Evolutionary conservation across 2,888 invertebrate species (phyloP).

Genomic region (Cantharis lateralis): DNA sequence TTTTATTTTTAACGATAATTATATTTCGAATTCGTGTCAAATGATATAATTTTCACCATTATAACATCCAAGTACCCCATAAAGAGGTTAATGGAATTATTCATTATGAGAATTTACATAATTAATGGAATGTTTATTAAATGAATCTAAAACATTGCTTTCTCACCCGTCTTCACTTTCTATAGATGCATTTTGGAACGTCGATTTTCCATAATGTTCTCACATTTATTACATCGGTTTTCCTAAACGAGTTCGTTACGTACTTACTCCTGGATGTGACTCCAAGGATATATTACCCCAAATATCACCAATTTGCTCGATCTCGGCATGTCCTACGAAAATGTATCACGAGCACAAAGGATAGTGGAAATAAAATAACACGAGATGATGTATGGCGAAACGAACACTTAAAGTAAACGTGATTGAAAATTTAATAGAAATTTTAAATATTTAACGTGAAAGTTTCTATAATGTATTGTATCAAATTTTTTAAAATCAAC

Average conservation of each 20-base stretch:
- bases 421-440: background rate
- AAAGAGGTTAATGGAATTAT: background rate
- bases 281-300: background rate
- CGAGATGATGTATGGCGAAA: background rate
- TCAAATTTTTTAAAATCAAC: background rate
- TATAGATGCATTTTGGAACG: background rate
- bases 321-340: background rate
- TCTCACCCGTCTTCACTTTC: background rate
- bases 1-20: background rate
- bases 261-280: too few relatives aligned
- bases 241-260: too few relatives aligned
- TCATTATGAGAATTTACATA: background rate
- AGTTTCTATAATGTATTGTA: background rate
- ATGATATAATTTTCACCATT: background rate
- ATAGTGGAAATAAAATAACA: background rate
- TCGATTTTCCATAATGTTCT: background rate
- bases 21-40: background rate
- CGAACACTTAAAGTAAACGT: background rate
- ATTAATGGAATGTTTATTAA: background rate
- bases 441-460: background rate
- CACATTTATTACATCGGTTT: background rate
- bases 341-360: background rate
- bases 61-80: background rate
- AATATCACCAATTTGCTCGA: background rate
- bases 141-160: background rate